phyloP scores from a whole-genome alignment of 2,888 invertebrate genomes.

The Dynastes maya region DNA sequence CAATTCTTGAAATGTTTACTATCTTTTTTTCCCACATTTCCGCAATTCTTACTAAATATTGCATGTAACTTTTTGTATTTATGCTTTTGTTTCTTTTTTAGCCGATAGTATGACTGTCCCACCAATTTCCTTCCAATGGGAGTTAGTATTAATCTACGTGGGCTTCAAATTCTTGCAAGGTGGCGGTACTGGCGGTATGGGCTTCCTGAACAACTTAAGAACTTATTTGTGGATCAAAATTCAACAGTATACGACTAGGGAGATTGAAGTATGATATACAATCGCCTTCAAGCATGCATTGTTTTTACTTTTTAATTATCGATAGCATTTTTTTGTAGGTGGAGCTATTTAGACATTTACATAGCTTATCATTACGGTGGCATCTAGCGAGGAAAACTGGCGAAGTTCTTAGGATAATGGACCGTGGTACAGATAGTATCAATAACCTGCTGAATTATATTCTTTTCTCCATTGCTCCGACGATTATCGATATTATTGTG shows the following conservation, averaged over 20 bases:
- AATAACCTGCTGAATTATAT: constrained; percentile 94
- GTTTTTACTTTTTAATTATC: constrained; percentile 43
- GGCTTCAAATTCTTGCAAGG: constrained; percentile 95
- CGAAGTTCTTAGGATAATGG: constrained; percentile 96
- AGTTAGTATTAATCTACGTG: constrained; percentile 90
- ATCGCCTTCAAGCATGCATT: not conserved
- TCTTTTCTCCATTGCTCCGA: constrained; percentile 94
- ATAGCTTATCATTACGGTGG: constrained; percentile 93
- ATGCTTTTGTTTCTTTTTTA: constrained; percentile 67
- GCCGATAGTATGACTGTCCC: constrained; percentile 83
- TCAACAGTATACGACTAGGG: constrained; percentile 95
- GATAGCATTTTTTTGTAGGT: constrained; percentile 72
- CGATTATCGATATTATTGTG: constrained; percentile 91
- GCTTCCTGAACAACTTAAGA: constrained; percentile 91
- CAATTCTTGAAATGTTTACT: too few relatives aligned
- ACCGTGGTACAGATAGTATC: constrained; percentile 96
- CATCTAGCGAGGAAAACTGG: constrained; percentile 96
- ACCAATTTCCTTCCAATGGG: constrained; percentile 85
- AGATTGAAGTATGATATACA: constrained; percentile 80
- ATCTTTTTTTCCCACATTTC: too few relatives aligned
- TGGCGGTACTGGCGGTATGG: constrained; percentile 94
- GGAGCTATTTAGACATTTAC: constrained; percentile 89
- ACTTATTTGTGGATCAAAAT: constrained; percentile 96
- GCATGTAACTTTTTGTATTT: too few relatives aligned
- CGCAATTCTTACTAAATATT: too few relatives aligned